Evolutionary conservation across 2,113 vertebrate species (phyloP), one percentile per base, ranked within the genome.

Genomic region (Myotis brandtii): DNA sequence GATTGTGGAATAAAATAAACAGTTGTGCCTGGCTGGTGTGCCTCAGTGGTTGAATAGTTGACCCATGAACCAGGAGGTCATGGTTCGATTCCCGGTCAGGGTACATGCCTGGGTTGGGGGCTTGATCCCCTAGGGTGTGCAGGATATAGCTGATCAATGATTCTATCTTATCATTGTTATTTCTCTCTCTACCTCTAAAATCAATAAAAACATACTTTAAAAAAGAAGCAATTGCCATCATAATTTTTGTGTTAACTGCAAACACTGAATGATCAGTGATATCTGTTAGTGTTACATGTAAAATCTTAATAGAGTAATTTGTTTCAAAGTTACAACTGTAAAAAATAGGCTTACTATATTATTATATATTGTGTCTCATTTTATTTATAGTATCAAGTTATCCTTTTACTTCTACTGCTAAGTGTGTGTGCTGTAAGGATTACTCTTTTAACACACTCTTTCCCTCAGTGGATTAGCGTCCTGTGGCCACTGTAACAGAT

Each of bases 321-420:
- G 52, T 40, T 80, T 86, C 20, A 76, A 25, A 64, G 89, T 62
- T 91, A 85, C 40, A 54, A 18, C 30, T 67, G 25, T 93, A 73
- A 95, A 86, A 46, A 46, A 70, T 40, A 0, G 21, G 46, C 30
- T 54, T 84, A 21, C 6, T 69, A 0, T 85, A 10, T 91, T n/a
- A 76, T 70, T 91, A 9, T 94, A 64, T 89, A 21, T 93, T 91
- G 62, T 86, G 20, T 96, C 8, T 83, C 79, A 87, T 76, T 89
- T 91, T 73, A 67, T 59, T 91, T 96, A 48, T 70, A 76, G 52
- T 91, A 64, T 88, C 64, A 34, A 37, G 34, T 69, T 96, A 64
- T 30, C 9, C 25, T 95, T 97, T 86, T 69, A 62, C 27, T 82
- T 96, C 34, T 62, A 27, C 73, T 59, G 25, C 9, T 59, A 25